Conservation (phyloP, 2,113 vertebrate genomes). For the Macrotis lagotis region DNA sequence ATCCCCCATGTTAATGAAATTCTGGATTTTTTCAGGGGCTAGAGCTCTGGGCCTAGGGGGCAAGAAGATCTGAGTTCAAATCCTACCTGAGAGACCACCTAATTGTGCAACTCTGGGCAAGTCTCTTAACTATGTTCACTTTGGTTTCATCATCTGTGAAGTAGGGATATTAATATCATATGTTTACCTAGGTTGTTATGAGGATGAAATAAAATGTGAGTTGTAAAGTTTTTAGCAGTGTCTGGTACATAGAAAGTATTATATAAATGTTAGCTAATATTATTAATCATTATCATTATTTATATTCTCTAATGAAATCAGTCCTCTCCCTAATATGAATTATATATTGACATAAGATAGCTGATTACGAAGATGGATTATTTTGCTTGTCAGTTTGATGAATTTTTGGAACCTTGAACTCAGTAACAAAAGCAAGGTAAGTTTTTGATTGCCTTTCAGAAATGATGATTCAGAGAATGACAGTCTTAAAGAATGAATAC, state of each 20-base stretch:
- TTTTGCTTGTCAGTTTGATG: neutral
- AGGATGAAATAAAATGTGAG: neutral
- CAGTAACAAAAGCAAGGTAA: neutral
- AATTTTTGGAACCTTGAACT: neutral
- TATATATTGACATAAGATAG: neutral
- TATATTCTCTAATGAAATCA: neutral
- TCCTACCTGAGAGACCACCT: neutral
- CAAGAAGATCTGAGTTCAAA: neutral
- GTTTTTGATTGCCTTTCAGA: neutral
- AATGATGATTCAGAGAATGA: neutral
- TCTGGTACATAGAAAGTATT: neutral
- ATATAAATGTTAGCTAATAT: neutral
- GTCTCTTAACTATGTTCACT: neutral
- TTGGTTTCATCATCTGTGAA: neutral
- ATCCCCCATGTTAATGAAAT: neutral
- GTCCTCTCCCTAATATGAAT: neutral
- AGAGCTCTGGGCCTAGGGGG: neutral
- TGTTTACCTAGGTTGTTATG: neutral
- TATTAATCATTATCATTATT: neutral
- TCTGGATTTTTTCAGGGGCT: neutral
- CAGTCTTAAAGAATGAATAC: neutral
- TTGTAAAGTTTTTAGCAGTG: neutral
- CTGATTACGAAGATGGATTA: neutral
- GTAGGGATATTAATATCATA: neutral
- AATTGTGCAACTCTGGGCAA: neutral